Conservation (phyloP, 2,888 invertebrate genomes). For the Cancer borealis region DNA sequence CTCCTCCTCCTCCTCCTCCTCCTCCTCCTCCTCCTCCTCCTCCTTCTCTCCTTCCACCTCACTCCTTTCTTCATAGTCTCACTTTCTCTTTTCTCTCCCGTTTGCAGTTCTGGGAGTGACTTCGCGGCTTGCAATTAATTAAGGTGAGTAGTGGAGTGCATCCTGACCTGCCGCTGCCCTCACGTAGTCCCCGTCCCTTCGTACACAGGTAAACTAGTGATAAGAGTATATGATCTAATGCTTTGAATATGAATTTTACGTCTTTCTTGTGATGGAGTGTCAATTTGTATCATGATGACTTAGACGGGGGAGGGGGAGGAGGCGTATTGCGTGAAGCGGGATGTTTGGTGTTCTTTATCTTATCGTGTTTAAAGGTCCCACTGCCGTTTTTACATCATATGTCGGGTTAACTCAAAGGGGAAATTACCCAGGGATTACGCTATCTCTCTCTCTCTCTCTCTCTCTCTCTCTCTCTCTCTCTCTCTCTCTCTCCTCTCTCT, state of each 20-base stretch:
- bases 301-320: neutral
- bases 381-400: neutral
- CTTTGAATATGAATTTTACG: too few species aligned
- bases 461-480: conserved; percentile 17
- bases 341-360: neutral
- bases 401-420: too few species aligned
- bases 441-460: neutral
- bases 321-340: neutral
- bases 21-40: neutral
- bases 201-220: neutral
- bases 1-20: neutral
- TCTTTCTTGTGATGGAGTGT: too few species aligned
- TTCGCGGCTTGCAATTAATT: neutral
- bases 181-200: neutral
- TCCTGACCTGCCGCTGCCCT: neutral
- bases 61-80: neutral
- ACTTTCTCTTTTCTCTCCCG: neutral
- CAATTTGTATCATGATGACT: too few species aligned
- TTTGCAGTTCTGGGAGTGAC: neutral
- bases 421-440: too few species aligned
- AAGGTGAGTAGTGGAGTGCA: neutral
- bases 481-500: neutral
- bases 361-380: neutral
- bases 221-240: too few species aligned
- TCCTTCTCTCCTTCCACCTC: neutral